Base-by-base conservation (phyloP, 1,140 invertebrate genomes). In the Lerema accius region DNA sequence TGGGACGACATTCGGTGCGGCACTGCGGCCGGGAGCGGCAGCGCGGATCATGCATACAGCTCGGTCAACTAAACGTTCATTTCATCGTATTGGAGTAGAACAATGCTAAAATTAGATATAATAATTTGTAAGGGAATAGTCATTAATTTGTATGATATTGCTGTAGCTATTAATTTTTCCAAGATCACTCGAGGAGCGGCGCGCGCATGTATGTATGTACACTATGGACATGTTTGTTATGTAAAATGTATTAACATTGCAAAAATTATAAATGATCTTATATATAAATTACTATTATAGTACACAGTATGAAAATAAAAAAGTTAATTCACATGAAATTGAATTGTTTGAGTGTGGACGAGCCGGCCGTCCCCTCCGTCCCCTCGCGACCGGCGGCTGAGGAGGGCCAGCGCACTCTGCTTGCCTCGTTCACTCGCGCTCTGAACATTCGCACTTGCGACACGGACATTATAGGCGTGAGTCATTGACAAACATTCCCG, bases 71-170 rank as follows among this genome's bases (percentile, higher is more conserved):
- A 71, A 76, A 78, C 63, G 69, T 80, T 81, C 59, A 80, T 80
- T 80, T 76, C 78, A 84, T 84, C 76, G 79, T 84, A 89, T 85
- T 82, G 81, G 86, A 85, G 80, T 89, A 90, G 87, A 88, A 84
- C 80, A 84, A 89, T 86, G 86, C 84, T 87, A 85, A 82, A 76
- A 84, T 84, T 88, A 85, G 82, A 86, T 85, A 80, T 86, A 78
- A 88, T 89, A 90, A 86, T 86, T 86, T 88, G 74, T 90, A 90
- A 90, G 88, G 82, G 84, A 90, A 90, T 90, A 90, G 88, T 90
- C 88, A 90, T 90, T 90, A 89, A 89, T 86, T 86, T 90, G 88
- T 90, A 90, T 89, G 87, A 90, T 90, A 90, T 90, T 87, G 86
- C 82, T 84, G 86, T 90, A 90, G 87, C 84, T 76, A 86, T 85